Conservation (phyloP, 2,888 invertebrate species). For the Caenorhabditis japonica region DNA sequence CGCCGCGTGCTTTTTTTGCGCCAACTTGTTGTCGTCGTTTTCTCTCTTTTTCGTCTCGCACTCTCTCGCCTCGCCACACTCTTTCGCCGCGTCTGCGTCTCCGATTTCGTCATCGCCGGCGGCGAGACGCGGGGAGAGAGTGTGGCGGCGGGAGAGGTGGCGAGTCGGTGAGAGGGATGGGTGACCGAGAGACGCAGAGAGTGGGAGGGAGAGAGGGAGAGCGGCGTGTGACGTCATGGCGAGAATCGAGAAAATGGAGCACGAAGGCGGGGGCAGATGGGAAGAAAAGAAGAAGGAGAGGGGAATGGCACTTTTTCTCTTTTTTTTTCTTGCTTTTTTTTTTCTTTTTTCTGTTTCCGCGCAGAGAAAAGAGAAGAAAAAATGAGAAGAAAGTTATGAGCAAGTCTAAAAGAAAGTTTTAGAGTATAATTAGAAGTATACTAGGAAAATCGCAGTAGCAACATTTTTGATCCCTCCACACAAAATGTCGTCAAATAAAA, state of each 20-base stretch:
- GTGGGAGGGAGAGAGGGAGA: constrained; percentile 1
- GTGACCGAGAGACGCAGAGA: constrained; percentile 2
- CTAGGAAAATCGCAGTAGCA: too few species aligned
- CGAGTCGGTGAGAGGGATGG: constrained; percentile 1
- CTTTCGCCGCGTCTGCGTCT: constrained; percentile 5
- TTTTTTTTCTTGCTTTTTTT: too few species aligned
- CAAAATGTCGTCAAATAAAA: too few species aligned
- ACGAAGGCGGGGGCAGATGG: too few species aligned
- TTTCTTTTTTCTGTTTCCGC: too few species aligned
- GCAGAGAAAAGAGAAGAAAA: too few species aligned
- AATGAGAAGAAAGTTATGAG: too few species aligned
- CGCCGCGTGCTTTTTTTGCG: not conserved
- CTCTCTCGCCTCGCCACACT: constrained; percentile 18
- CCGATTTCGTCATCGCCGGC: not conserved
- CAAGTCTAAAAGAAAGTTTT: too few species aligned
- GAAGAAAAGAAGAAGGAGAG: too few species aligned
- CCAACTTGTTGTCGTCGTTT: constrained; percentile 4
- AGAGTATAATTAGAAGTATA: too few species aligned
- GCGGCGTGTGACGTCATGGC: not conserved
- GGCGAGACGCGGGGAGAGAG: constrained; percentile 7
- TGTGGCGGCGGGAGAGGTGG: not conserved
- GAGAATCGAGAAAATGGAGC: not conserved
- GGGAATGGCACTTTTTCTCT: too few species aligned
- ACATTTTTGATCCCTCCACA: too few species aligned
- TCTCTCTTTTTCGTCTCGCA: constrained; percentile 2